Evolutionary conservation across 2,797 vertebrate genomes (phyloP).

Genomic region (Petrocephalus sullivani): DNA sequence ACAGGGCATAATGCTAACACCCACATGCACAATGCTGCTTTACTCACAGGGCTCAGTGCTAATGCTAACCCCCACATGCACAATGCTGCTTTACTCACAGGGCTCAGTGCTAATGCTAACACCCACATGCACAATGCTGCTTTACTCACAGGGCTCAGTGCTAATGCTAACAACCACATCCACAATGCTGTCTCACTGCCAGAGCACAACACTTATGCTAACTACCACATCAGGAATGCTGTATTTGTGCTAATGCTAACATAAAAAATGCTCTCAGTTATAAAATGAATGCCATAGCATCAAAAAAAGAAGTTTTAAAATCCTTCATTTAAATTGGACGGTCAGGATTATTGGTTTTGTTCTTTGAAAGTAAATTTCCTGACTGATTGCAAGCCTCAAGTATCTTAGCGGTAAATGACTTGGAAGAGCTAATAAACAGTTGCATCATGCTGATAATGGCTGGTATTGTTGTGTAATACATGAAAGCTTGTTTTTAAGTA

Average conservation of each 20-base stretch:
- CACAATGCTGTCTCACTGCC: too few relatives aligned
- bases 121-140: too few relatives aligned
- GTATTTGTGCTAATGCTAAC: too few relatives aligned
- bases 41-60: too few relatives aligned
- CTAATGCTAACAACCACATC: too few relatives aligned
- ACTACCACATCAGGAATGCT: too few relatives aligned
- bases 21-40: neutral
- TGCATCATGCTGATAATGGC: neutral
- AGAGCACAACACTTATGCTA: too few relatives aligned
- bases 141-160: too few relatives aligned
- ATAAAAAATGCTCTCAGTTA: too few relatives aligned
- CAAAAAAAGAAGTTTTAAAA: neutral
- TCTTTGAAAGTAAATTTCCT: neutral
- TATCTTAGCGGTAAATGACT: neutral
- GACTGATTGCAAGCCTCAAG: neutral
- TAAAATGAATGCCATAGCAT: too few relatives aligned
- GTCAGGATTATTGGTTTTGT: neutral
- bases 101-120: neutral
- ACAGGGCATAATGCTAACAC: conserved; percentile 16
- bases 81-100: neutral
- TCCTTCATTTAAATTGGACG: neutral
- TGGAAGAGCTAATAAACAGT: neutral
- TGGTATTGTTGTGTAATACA: neutral
- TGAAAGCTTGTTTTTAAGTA: neutral
- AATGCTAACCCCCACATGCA: neutral